Evolutionary conservation across 2,797 vertebrate genomes (phyloP).

Genomic region (Clamator glandarius): DNA sequence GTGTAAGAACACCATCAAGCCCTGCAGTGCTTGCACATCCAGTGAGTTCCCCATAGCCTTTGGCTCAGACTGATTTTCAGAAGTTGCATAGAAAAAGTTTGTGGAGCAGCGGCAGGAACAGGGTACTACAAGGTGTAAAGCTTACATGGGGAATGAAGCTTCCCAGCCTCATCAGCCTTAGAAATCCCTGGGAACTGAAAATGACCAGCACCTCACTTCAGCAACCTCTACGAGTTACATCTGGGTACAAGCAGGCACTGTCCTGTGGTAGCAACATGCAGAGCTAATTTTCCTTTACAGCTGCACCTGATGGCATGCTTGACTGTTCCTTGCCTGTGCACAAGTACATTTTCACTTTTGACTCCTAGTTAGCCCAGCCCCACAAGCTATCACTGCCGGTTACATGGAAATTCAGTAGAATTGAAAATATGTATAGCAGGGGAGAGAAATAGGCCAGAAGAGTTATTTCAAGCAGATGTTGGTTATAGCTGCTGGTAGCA

Average conservation of each 20-base stretch:
- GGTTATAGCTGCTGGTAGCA: background rate
- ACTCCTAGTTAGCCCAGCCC: background rate
- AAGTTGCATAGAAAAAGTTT: background rate
- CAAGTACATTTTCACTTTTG: background rate
- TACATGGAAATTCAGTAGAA: background rate
- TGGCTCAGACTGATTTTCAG: background rate
- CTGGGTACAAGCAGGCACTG: background rate
- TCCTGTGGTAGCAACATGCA: rapidly evolving
- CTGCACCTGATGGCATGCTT: background rate
- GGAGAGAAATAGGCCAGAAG: background rate
- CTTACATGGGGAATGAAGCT: background rate
- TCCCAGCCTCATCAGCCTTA: background rate
- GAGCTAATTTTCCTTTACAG: background rate
- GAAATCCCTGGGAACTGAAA: background rate
- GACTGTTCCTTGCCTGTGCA: background rate
- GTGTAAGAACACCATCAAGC: background rate
- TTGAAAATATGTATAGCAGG: rapidly evolving
- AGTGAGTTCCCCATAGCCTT: background rate
- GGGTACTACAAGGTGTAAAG: background rate
- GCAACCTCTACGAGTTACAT: background rate
- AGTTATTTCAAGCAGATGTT: conserved; percentile 7
- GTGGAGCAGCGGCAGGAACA: background rate
- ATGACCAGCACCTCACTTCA: background rate
- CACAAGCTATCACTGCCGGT: background rate
- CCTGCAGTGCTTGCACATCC: background rate